Conservation (phyloP, 2,113 vertebrate genomes). For the Globicephala melas region DNA sequence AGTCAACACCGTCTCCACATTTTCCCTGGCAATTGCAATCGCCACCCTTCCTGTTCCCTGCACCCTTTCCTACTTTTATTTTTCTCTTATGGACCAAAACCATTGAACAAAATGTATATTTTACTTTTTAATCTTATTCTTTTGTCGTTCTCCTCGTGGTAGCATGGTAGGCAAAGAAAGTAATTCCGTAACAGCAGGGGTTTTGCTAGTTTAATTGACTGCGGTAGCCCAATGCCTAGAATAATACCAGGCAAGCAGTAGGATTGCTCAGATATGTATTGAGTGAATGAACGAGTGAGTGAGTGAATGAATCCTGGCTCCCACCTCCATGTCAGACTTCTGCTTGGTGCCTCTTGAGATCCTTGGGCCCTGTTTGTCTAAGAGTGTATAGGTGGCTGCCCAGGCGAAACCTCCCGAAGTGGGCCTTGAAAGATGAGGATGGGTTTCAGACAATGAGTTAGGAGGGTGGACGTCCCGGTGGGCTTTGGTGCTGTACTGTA, state of each 20-base stretch:
- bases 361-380: not conserved
- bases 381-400: not conserved
- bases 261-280: not conserved
- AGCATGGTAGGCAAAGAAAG: not conserved
- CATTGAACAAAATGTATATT: not conserved
- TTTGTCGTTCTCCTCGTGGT: not conserved
- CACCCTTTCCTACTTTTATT: not conserved
- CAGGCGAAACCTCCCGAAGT: not conserved
- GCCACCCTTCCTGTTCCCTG: not conserved
- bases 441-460: not conserved
- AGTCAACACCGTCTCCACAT: accelerated
- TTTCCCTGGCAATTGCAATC: not conserved
- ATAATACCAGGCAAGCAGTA: not conserved
- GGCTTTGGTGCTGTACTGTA: not conserved
- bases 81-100: not conserved
- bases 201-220: not conserved
- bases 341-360: not conserved
- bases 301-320: not conserved
- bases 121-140: not conserved
- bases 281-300: not conserved
- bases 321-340: not conserved
- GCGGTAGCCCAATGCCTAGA: not conserved
- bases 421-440: not conserved
- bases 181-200: not conserved
- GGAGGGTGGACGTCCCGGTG: accelerated